A percentile compares a stretch with the other conserved stretches of the same genome.
Evolutionary conservation across 1,140 invertebrate genomes (phyloP).

Genomic region (Platyura marginata): DNA sequence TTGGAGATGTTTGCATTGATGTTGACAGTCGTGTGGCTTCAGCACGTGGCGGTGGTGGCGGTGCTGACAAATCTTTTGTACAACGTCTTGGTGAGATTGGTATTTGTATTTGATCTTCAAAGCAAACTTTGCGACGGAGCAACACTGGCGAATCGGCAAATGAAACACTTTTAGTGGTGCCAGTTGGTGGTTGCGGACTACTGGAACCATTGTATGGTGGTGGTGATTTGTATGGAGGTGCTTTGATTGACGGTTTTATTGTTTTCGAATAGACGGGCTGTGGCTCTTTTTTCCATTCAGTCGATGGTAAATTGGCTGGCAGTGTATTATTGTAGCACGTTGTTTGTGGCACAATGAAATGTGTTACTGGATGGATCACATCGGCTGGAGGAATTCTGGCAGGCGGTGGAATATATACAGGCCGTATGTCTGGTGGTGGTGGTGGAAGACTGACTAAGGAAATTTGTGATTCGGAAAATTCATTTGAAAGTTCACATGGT

Average conservation of each 20-base stretch:
- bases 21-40: constrained; percentile 37
- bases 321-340: constrained; percentile 4
- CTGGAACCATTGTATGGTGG: constrained; percentile 19
- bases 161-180: constrained; percentile 18
- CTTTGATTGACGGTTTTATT: constrained; percentile 18
- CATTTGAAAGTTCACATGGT: constrained; percentile 37
- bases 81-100: constrained; percentile 4
- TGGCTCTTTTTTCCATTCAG: background rate
- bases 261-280: constrained; percentile 20
- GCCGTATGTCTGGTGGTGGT: constrained; percentile 29
- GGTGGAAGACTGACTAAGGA: constrained; percentile 46
- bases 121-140: constrained; percentile 22
- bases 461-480: constrained; percentile 44
- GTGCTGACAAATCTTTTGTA: constrained; percentile 24
- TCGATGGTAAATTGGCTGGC: constrained; percentile 5
- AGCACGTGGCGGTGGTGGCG: constrained; percentile 47
- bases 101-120: constrained; percentile 14
- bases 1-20: constrained; percentile 36
- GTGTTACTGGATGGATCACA: background rate
- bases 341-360: constrained; percentile 1
- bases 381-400: background rate
- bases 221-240: constrained; percentile 22
- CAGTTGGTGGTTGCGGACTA: constrained; percentile 7
- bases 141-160: constrained; percentile 23
- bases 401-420: constrained; percentile 18